phyloP scores from a whole-genome alignment of 2,888 invertebrate species.

The Epinotia demarniana region DNA sequence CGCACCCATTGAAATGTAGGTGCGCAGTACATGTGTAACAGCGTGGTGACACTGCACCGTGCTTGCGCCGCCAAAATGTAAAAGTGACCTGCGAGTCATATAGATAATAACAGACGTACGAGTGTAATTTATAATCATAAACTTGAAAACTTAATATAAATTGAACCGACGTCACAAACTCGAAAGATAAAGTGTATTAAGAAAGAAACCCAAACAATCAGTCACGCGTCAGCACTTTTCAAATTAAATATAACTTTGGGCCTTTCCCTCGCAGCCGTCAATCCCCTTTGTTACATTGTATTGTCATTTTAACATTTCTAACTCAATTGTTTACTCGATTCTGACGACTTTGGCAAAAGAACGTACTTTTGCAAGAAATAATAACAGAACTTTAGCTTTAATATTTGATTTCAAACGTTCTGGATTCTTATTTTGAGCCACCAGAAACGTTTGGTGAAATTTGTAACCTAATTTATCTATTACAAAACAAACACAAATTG shows the following conservation, averaged over 20 bases:
- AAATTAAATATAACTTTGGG: constrained; percentile 43
- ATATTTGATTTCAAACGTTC: constrained; percentile 27
- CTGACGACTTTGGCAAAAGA: constrained; percentile 19
- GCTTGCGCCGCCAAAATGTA: no score
- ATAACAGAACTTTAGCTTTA: constrained; percentile 21
- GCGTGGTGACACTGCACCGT: no score
- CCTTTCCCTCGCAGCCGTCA: constrained; percentile 17
- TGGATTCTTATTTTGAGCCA: neutral
- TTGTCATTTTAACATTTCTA: constrained; percentile 44
- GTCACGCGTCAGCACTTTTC: constrained; percentile 41
- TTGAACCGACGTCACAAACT: constrained; percentile 2
- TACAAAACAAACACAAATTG: no score
- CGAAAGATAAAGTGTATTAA: constrained; percentile 25
- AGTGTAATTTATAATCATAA: neutral
- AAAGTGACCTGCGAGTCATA: no score
- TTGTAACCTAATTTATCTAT: neutral
- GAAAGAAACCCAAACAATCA: constrained; percentile 36
- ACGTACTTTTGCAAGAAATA: constrained; percentile 28
- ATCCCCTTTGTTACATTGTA: constrained; percentile 32
- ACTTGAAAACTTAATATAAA: neutral
- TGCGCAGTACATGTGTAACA: no score
- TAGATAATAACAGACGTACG: no score
- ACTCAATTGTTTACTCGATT: constrained; percentile 42
- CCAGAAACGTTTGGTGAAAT: neutral
- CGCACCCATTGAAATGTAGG: no score